Base-by-base conservation (phyloP, 1,140 invertebrate species). In the Drosophila kepulauana region DNA sequence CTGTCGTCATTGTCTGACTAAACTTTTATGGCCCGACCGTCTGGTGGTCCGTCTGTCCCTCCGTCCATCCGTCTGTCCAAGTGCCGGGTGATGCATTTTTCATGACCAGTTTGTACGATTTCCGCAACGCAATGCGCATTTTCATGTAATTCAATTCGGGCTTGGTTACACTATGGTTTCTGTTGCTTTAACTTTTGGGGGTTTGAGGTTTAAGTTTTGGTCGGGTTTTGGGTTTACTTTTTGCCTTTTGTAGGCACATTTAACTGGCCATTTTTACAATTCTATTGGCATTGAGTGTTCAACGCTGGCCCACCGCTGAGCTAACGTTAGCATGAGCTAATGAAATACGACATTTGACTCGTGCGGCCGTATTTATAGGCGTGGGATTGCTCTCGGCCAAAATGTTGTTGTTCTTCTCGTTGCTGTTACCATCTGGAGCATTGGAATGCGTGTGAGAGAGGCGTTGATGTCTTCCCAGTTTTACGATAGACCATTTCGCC, bases 271-370 rank as follows among this genome's bases (percentile, higher is more conserved):
- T 76, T 89, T 86, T 89, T 89, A 89, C 85, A 89, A 90, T 90
- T 89, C 85, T 89, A 89, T 89, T 86, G 82, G 82, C 78, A 28
- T 41, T 66, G 63, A 62, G 76, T 71, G 52, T 16, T 41, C 46
- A 20, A 48, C 51, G 68, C 5, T 33, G 56, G 61, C 80, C 69
- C 77, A 82, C 80, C 77, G 80, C 84, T 84, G 85, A 65, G 78
- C 66, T 64, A 75, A 81, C 84, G 71, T 79, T 81, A 81, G 85
- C 84, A 88, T 85, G 80, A 66, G 41, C 86, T 89, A 89, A 89
- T 89, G 78, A 89, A 89, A 89, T 89, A 89, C 85, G 85, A 89
- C 85, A 89, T 89, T 89, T 89, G 85, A 89, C 85, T 89, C 85
- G 85, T 89, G 81, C 84, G 87, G 51, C 43, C 51, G 54, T 79